These are phyloP conservation scores for Fabriciana adippe DNA, from an alignment of 2,888 invertebrate species.

Conservation along the genomic window DNA sequence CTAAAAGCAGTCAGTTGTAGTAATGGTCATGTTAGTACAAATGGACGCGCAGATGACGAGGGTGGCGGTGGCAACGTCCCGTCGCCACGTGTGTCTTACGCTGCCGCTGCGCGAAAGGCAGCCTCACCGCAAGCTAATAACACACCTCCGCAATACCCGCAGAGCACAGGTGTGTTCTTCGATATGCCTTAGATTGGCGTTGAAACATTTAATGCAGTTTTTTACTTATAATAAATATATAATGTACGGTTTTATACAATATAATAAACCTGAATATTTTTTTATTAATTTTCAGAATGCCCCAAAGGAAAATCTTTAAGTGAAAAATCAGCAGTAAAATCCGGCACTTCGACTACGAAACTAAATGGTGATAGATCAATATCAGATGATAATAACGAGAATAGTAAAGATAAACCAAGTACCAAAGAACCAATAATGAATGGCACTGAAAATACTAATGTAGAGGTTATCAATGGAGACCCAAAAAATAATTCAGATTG, in stretches of 20 bases:
- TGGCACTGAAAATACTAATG: conserved; percentile 62
- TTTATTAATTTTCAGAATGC: conserved; percentile 57
- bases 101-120: conserved; percentile 72
- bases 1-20: conserved; percentile 62
- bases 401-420: conserved; percentile 61
- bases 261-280: background rate
- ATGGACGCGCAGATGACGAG: conserved; percentile 75
- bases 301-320: conserved; percentile 61
- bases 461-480: conserved; percentile 69
- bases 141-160: conserved; percentile 63
- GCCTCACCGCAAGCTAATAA: conserved; percentile 66
- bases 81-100: conserved; percentile 69
- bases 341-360: conserved; percentile 55
- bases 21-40: conserved; percentile 72
- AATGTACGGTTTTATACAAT: too few species aligned
- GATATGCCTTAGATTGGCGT: too few species aligned
- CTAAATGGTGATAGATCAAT: conserved; percentile 64
- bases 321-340: conserved; percentile 61
- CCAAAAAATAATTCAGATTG: conserved; percentile 74
- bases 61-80: conserved; percentile 56
- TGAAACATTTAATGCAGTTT: too few species aligned
- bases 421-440: conserved; percentile 78
- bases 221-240: too few species aligned
- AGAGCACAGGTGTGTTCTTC: conserved; percentile 59
- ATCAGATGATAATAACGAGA: conserved; percentile 56